Percentiles rank a stretch among this genome's conserved stretches.
These are phyloP conservation scores for Semnornis frantzii DNA, from an alignment of 2,113 vertebrate genomes.

Conservation along the genomic window DNA sequence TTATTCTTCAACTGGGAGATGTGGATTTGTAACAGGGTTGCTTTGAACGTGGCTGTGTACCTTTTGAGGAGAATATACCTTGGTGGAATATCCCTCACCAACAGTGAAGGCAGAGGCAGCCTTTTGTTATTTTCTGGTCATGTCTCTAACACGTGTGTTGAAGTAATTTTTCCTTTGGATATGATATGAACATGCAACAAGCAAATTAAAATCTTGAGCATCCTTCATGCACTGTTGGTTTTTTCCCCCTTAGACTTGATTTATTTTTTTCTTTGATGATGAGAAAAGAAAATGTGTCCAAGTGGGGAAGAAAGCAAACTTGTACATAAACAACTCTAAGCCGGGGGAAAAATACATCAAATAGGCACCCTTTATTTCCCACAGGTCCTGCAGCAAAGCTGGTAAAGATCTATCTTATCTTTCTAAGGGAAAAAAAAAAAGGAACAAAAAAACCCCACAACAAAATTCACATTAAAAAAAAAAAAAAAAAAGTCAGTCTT, in stretches of 20 bases:
- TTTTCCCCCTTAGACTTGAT: background rate
- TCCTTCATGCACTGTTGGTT: background rate
- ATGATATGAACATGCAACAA: background rate
- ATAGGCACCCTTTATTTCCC: conserved; percentile 28
- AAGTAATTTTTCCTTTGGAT: background rate
- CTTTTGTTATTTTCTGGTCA: background rate
- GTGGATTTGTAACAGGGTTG: background rate
- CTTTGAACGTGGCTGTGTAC: background rate
- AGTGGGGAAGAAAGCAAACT: background rate
- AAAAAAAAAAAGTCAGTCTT: background rate
- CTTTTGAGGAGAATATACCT: background rate
- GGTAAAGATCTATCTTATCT: background rate
- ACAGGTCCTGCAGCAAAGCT: background rate
- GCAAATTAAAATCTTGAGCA: background rate
- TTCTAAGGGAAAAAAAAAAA: background rate
- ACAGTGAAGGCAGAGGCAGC: background rate
- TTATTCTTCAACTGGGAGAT: background rate
- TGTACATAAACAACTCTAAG: background rate
- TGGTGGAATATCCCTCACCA: background rate
- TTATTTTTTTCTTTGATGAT: background rate
- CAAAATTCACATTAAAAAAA: background rate
- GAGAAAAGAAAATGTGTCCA: background rate
- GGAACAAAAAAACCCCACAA: background rate
- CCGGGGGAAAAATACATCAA: background rate
- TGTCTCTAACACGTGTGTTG: background rate